These are phyloP conservation scores for Athalia rosae DNA, from an alignment of 2,888 invertebrate genomes.

Conservation along the genomic window DNA sequence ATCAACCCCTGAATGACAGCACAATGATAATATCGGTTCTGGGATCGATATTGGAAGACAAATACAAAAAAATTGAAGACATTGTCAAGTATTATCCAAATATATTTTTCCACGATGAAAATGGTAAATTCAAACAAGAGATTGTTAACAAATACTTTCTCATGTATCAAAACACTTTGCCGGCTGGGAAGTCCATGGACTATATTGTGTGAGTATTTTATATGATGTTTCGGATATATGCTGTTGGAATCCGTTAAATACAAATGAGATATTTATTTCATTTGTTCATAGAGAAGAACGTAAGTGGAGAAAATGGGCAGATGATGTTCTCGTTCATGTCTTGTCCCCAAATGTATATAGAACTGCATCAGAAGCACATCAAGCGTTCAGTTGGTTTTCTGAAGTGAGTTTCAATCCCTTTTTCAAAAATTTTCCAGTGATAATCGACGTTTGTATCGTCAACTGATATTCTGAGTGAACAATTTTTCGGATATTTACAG, in stretches of 20 bases:
- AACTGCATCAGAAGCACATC: conserved; percentile 87
- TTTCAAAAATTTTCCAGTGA: neutral
- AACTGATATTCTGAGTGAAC: neutral
- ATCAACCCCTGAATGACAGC: conserved; percentile 94
- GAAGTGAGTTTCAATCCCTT: conserved; percentile 72
- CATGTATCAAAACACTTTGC: conserved; percentile 82
- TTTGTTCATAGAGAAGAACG: conserved; percentile 85
- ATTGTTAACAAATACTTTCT: conserved; percentile 92
- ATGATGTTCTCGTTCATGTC: conserved; percentile 91
- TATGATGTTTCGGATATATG: neutral
- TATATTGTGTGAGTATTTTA: conserved; percentile 77
- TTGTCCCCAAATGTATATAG: conserved; percentile 98
- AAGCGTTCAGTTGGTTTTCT: conserved; percentile 96
- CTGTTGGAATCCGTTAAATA: neutral
- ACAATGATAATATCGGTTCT: conserved; percentile 94
- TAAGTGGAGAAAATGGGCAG: conserved; percentile 97
- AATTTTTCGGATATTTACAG: conserved; percentile 58
- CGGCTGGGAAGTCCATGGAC: conserved; percentile 75
- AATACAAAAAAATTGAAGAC: conserved; percentile 78
- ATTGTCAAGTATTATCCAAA: conserved; percentile 86
- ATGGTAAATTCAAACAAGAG: conserved; percentile 82
- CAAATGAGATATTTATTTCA: neutral
- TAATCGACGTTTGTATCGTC: conserved; percentile 19
- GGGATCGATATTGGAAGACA: conserved; percentile 83
- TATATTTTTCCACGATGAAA: conserved; percentile 80